Percentiles rank a stretch among this genome's conserved stretches.
Evolutionary conservation across 1,140 invertebrate species (phyloP).

Genomic region (Brachionus sp.): DNA sequence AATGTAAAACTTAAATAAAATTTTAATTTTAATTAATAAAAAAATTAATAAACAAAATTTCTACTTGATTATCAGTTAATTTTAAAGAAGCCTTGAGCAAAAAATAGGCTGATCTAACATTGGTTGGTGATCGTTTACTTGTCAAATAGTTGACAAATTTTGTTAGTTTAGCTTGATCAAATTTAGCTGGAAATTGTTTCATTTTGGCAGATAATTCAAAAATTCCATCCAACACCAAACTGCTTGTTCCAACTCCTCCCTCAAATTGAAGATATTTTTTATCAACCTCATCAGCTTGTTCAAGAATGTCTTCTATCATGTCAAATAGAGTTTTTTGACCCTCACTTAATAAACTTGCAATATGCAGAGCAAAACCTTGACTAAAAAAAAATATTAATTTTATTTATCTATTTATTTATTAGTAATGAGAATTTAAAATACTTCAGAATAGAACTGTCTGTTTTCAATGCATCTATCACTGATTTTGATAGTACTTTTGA

Average conservation of each 20-base stretch:
- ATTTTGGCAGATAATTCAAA: conserved; percentile 69
- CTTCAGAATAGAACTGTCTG: conserved; percentile 41
- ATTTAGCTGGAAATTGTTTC: conserved; percentile 68
- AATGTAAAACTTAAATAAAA: conserved; percentile 22
- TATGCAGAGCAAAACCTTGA: conserved; percentile 76
- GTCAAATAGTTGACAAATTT: conserved; percentile 84
- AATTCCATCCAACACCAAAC: conserved; percentile 70
- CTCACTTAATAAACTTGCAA: conserved; percentile 68
- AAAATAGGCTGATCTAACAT: conserved; percentile 53
- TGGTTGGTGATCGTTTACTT: conserved; percentile 60
- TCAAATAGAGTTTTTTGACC: conserved; percentile 67
- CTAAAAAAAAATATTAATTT: conserved; percentile 59
- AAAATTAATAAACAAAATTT: neutral
- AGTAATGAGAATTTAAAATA: neutral
- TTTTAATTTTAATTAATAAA: neutral
- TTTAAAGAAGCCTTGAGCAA: neutral
- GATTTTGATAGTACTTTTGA: neutral
- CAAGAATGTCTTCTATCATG: conserved; percentile 80
- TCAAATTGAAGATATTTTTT: conserved; percentile 79
- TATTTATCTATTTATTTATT: neutral
- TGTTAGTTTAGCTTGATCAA: conserved; percentile 69
- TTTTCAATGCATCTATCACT: conserved; percentile 5
- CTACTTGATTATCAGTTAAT: conserved; percentile 21
- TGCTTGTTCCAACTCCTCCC: conserved; percentile 72
- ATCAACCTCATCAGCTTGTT: conserved; percentile 91